Evolutionary conservation across 2,797 vertebrate species (phyloP).

Genomic region (Acropternis orthonyx): DNA sequence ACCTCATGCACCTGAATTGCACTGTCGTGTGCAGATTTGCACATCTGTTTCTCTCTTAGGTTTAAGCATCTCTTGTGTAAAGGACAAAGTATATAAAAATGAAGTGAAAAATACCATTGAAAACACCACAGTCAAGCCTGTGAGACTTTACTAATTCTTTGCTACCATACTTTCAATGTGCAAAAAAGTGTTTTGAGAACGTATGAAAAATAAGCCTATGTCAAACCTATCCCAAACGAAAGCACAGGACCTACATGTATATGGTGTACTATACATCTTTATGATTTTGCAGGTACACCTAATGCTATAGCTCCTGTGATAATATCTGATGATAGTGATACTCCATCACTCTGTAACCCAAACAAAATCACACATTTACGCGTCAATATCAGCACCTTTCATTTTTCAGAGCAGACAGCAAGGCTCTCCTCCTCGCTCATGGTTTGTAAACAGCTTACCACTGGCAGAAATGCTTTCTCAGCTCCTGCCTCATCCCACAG

Average conservation of each 20-base stretch:
- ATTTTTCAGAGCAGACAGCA: neutral
- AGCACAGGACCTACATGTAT: neutral
- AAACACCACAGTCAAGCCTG: neutral
- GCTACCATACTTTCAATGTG: neutral
- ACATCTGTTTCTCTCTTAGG: neutral
- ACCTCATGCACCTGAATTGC: accelerated
- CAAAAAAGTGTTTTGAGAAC: neutral
- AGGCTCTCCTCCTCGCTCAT: accelerated
- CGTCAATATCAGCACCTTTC: neutral
- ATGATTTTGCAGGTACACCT: neutral
- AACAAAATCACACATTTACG: neutral
- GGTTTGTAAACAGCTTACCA: neutral
- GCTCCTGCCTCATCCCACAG: neutral
- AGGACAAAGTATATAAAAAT: neutral
- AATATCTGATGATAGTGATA: neutral
- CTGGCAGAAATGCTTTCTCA: neutral
- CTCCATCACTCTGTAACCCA: neutral
- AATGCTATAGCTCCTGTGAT: neutral
- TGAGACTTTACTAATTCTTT: neutral
- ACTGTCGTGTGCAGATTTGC: neutral
- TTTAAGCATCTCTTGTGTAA: neutral
- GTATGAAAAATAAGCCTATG: neutral
- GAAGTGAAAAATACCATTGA: neutral
- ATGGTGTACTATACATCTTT: neutral
- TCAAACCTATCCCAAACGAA: neutral